Evolutionary conservation across 2,797 vertebrate species (phyloP).

Genomic region (Melanotaenia maccullochi): DNA sequence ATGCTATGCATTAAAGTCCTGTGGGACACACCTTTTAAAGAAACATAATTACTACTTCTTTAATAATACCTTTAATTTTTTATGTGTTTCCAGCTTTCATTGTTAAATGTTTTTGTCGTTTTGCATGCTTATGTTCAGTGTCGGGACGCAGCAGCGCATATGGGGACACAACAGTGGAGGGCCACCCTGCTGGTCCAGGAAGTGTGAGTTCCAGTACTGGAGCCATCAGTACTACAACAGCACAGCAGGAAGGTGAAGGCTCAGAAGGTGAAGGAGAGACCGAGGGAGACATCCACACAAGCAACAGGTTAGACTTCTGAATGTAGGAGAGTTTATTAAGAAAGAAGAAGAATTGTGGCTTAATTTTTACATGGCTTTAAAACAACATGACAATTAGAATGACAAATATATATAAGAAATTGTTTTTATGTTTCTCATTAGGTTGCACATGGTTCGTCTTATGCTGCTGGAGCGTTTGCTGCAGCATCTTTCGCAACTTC

Average conservation of each 20-base stretch:
- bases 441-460: slow-evolving; percentile 96
- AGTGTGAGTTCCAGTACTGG: slow-evolving; percentile 98
- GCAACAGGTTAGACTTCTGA: slow-evolving; percentile 87
- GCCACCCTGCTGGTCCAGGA: slow-evolving; percentile 93
- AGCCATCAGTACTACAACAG: slow-evolving; percentile 95
- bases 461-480: slow-evolving; percentile 96
- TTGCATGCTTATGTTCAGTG: slow-evolving; percentile 77
- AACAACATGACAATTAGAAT: background rate
- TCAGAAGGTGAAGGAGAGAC: slow-evolving; percentile 95
- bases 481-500: slow-evolving; percentile 92
- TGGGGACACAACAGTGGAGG: slow-evolving; percentile 92
- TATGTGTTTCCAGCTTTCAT: background rate
- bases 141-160: slow-evolving; percentile 98
- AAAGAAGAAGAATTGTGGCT: background rate
- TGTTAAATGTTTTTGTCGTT: slow-evolving; percentile 3
- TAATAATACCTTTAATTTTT: background rate
- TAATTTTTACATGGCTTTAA: background rate
- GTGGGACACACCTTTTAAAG: slow-evolving; percentile 8
- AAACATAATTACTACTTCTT: background rate
- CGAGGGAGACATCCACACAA: slow-evolving; percentile 94
- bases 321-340: background rate
- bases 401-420: background rate
- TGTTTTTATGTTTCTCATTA: slow-evolving; percentile 58
- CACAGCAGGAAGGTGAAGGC: slow-evolving; percentile 97
- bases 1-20: slow-evolving; percentile 4